Percentiles rank a stretch among this genome's conserved stretches.
Evolutionary conservation across 2,888 invertebrate genomes (phyloP).

Genomic region (Polydrusus cervinus): DNA sequence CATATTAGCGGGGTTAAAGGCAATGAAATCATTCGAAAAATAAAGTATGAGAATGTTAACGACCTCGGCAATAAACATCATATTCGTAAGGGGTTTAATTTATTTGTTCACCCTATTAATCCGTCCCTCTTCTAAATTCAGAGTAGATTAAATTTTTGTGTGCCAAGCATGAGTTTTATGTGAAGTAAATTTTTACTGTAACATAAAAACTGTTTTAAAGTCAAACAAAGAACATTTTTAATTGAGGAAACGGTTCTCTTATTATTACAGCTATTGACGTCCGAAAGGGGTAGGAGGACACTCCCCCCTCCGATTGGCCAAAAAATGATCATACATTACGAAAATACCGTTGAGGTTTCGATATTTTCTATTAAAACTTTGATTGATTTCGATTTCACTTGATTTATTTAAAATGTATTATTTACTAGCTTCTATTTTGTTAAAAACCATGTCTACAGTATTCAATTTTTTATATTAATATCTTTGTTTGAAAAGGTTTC

Average conservation of each 20-base stretch:
- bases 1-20: constrained; percentile 52
- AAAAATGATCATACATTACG: no score
- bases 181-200: constrained; percentile 33
- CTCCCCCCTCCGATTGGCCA: no score
- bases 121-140: constrained; percentile 43
- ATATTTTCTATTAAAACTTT: no score
- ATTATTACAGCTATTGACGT: not conserved
- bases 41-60: constrained; percentile 53
- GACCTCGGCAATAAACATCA: constrained; percentile 54
- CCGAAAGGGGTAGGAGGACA: no score
- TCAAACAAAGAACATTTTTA: constrained; percentile 12
- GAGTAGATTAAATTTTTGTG: constrained; percentile 52
- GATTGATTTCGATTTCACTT: no score
- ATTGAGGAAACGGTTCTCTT: constrained; percentile 4
- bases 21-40: constrained; percentile 53
- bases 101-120: constrained; percentile 53
- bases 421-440: no score
- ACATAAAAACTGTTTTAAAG: constrained; percentile 13
- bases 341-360: no score
- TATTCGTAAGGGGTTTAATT: constrained; percentile 54
- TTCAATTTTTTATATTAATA: no score
- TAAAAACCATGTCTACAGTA: no score
- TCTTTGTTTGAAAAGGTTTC: no score
- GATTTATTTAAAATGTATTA: no score
- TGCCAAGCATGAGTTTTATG: constrained; percentile 47